Evolutionary conservation across 1,140 invertebrate species (phyloP).

Genomic region (Lepidostoma basale): DNA sequence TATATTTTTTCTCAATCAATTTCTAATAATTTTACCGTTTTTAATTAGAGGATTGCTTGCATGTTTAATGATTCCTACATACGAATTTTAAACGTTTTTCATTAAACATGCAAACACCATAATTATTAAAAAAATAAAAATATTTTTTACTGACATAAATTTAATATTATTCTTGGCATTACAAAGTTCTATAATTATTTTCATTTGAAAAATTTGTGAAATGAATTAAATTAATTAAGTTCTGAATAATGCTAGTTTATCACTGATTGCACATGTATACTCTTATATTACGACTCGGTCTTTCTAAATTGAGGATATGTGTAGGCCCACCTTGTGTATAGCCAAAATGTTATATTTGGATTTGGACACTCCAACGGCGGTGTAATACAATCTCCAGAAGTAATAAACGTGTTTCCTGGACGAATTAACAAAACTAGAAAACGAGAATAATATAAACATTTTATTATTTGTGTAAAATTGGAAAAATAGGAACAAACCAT

Average conservation of each 20-base stretch:
- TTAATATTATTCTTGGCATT: too few relatives aligned
- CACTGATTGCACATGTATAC: neutral
- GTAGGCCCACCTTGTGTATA: constrained; percentile 61
- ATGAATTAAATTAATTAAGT: neutral
- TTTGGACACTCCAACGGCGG: constrained; percentile 60
- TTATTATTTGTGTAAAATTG: too few relatives aligned
- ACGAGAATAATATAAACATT: neutral
- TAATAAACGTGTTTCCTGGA: too few relatives aligned
- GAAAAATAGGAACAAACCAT: too few relatives aligned
- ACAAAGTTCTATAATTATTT: neutral
- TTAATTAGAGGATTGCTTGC: neutral
- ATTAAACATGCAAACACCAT: too few relatives aligned
- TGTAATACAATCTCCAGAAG: constrained; percentile 50
- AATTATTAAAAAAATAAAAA: too few relatives aligned
- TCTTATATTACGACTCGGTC: neutral
- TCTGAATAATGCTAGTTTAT: neutral
- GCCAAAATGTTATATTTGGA: constrained; percentile 65
- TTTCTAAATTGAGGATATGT: neutral
- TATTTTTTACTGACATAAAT: too few relatives aligned
- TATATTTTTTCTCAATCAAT: neutral
- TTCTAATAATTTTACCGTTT: neutral
- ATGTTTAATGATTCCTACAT: neutral
- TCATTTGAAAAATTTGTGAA: neutral
- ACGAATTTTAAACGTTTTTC: neutral
- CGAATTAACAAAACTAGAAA: neutral